Conservation (phyloP, 2,888 invertebrate species). For the Polydrusus cervinus region DNA sequence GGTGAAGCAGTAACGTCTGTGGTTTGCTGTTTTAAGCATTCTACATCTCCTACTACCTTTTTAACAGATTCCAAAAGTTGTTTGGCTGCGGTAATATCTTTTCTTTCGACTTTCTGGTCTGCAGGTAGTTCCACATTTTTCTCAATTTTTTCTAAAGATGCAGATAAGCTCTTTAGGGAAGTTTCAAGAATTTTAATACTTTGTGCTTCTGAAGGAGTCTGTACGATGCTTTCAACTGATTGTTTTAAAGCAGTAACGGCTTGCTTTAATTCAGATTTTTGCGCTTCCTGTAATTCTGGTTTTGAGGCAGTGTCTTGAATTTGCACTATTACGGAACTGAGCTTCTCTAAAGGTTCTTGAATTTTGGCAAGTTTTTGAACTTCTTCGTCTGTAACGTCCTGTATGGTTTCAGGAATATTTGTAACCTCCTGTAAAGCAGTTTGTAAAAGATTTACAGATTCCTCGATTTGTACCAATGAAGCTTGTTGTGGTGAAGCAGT, state of each 20-base stretch:
- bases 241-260: slow-evolving; percentile 46
- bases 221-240: slow-evolving; percentile 46
- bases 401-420: neutral
- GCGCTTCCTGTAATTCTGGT: slow-evolving; percentile 48
- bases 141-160: neutral
- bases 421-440: neutral
- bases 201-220: slow-evolving; percentile 30
- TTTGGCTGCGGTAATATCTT: slow-evolving; percentile 8
- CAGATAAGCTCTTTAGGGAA: slow-evolving; percentile 43
- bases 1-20: neutral
- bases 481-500: slow-evolving; percentile 19
- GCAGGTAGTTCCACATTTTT: neutral
- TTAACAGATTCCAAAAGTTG: slow-evolving; percentile 31
- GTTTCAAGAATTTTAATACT: slow-evolving; percentile 33
- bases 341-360: slow-evolving; percentile 45
- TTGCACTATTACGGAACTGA: slow-evolving; percentile 20
- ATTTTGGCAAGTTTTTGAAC: neutral
- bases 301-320: slow-evolving; percentile 17
- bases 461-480: neutral
- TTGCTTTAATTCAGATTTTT: slow-evolving; percentile 52
- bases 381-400: slow-evolving; percentile 36
- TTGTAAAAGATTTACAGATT: slow-evolving; percentile 20
- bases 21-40: slow-evolving; percentile 25
- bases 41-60: slow-evolving; percentile 25
- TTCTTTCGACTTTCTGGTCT: slow-evolving; percentile 18